Conservation (phyloP, 2,888 invertebrate species). For the Xestobium rufovillosum region DNA sequence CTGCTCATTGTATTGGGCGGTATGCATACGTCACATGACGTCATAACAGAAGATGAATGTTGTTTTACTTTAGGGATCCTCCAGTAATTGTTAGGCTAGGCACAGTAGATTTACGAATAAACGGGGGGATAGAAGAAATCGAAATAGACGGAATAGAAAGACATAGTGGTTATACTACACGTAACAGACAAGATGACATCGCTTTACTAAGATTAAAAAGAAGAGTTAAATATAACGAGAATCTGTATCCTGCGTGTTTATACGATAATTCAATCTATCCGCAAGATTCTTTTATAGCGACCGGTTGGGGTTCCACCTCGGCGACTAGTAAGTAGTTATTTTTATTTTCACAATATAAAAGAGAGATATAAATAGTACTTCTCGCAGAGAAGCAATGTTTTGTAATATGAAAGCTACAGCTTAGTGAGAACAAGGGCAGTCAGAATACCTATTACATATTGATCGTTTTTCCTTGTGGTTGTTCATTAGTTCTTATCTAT, state of each 20-base stretch:
- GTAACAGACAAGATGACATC: slow-evolving; percentile 40
- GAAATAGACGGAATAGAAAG: slow-evolving; percentile 30
- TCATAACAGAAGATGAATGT: too few species aligned
- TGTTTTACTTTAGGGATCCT: slow-evolving; percentile 1
- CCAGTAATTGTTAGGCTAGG: background rate
- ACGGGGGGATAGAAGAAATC: slow-evolving; percentile 29
- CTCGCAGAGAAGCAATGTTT: too few species aligned
- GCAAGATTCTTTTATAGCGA: slow-evolving; percentile 32
- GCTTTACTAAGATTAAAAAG: slow-evolving; percentile 38
- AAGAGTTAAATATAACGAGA: slow-evolving; percentile 28
- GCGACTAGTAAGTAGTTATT: too few species aligned
- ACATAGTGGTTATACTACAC: slow-evolving; percentile 37
- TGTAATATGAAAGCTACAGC: too few species aligned
- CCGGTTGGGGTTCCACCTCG: slow-evolving; percentile 51
- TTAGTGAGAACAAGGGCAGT: too few species aligned
- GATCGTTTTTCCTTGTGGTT: too few species aligned
- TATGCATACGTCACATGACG: background rate
- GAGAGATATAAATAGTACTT: too few species aligned
- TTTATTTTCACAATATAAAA: too few species aligned
- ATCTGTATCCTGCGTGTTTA: slow-evolving; percentile 46
- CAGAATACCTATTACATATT: too few species aligned
- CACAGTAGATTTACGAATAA: background rate
- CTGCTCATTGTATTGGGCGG: slow-evolving; percentile 50
- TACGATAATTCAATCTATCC: slow-evolving; percentile 34
- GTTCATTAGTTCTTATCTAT: too few species aligned